phyloP scores from a whole-genome alignment of 2,888 invertebrate species.

The Cremastobaeus sp. region DNA sequence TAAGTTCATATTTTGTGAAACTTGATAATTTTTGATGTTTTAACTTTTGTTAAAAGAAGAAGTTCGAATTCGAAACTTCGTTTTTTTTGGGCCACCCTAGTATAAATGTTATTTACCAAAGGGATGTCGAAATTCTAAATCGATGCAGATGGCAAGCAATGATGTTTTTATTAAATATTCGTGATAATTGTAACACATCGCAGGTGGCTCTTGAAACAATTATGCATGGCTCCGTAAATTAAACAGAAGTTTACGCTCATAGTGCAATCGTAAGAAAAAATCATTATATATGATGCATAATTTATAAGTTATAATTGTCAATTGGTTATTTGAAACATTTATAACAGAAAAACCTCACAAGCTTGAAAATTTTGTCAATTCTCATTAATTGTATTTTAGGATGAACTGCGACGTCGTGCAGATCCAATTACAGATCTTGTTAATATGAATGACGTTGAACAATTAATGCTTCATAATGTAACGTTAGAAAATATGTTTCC shows the following conservation, averaged over 20 bases:
- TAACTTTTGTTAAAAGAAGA: no score
- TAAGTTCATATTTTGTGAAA: no score
- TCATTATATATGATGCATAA: neutral
- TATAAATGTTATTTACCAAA: no score
- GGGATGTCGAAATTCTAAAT: neutral
- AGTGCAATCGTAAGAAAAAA: neutral
- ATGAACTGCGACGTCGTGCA: constrained; percentile 1
- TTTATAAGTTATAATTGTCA: no score
- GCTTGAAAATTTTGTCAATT: no score
- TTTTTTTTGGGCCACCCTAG: no score
- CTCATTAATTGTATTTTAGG: constrained; percentile 9
- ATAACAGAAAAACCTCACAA: no score
- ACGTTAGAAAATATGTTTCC: constrained; percentile 5
- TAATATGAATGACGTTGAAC: constrained; percentile 3
- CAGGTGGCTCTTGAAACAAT: constrained; percentile 5
- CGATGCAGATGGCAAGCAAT: constrained; percentile 7
- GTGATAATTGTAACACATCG: constrained; percentile 12
- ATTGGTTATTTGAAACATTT: no score
- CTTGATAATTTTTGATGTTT: no score
- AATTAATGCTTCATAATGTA: neutral
- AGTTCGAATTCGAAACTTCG: no score
- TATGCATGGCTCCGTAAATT: neutral
- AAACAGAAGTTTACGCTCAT: neutral
- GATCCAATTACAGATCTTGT: constrained; percentile 5
- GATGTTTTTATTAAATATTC: constrained; percentile 24